Evolutionary conservation across 2,797 vertebrate species (phyloP).

Genomic region (Gallinago stenura): DNA sequence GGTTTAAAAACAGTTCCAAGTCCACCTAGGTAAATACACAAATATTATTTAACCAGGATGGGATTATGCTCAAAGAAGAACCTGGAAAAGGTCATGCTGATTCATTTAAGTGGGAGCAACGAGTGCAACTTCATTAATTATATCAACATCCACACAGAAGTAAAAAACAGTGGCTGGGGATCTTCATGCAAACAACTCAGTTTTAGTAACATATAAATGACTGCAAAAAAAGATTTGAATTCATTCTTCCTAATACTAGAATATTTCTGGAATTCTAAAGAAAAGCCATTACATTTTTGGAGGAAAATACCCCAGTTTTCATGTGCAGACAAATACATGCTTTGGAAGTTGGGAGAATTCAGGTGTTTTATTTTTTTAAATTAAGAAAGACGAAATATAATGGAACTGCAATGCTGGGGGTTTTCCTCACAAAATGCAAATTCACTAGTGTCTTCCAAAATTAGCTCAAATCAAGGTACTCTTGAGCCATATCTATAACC

Average conservation of each 20-base stretch:
- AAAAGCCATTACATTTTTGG: rapidly evolving
- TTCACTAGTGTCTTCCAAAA: background rate
- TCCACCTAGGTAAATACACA: background rate
- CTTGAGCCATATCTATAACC: background rate
- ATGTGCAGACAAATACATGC: rapidly evolving
- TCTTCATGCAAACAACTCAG: background rate
- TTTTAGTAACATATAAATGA: background rate
- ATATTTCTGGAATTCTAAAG: background rate
- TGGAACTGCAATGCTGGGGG: background rate
- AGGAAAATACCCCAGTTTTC: background rate
- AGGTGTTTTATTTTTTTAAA: rapidly evolving
- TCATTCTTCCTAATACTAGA: background rate
- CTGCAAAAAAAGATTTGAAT: background rate
- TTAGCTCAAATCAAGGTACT: background rate
- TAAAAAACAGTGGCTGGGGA: background rate
- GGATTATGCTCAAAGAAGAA: background rate
- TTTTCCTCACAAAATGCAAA: background rate
- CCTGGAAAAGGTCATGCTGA: background rate
- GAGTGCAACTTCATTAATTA: background rate
- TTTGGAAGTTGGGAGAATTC: background rate
- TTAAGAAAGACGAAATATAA: background rate
- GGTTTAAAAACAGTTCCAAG: background rate
- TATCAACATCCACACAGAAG: background rate
- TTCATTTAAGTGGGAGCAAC: background rate
- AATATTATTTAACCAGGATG: background rate